These are phyloP conservation scores for Amaurobius ferox DNA, from an alignment of 2,888 invertebrate species.

Conservation along the genomic window DNA sequence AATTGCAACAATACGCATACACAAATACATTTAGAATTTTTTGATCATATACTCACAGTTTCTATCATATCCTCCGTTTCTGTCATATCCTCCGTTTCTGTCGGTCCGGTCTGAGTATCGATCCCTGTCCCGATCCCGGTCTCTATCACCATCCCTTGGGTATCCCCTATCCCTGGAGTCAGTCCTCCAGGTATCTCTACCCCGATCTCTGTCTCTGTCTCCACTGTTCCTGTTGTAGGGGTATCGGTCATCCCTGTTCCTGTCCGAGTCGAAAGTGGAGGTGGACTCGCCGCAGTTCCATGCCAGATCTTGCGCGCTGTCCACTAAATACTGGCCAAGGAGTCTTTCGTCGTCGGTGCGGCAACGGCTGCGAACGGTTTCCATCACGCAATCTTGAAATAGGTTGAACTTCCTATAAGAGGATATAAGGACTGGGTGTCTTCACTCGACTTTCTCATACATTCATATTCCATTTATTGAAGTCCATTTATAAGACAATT, in stretches of 20 bases:
- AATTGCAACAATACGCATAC: too few relatives aligned
- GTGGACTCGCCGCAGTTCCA: conserved; percentile 56
- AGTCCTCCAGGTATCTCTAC: neutral
- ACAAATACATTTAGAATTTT: too few relatives aligned
- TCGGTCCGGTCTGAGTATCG: neutral
- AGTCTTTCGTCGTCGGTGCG: conserved; percentile 37
- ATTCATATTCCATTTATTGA: too few relatives aligned
- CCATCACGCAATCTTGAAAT: conserved; percentile 57
- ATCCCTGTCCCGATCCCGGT: neutral
- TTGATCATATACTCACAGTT: neutral
- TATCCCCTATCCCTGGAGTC: neutral
- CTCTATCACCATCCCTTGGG: conserved; percentile 5
- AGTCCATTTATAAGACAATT: too few relatives aligned
- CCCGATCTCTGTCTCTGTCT: neutral
- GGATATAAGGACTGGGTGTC: too few relatives aligned
- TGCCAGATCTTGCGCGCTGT: conserved; percentile 55
- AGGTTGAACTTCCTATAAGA: conserved; percentile 49
- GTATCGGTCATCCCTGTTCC: neutral
- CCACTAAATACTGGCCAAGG: conserved; percentile 54
- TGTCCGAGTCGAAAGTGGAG: neutral
- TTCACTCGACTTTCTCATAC: too few relatives aligned
- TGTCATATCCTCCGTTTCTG: neutral
- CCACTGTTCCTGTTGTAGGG: neutral
- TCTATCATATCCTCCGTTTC: neutral
- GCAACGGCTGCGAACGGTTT: conserved; percentile 40